These are phyloP conservation scores for Alloplasta piceator DNA, from an alignment of 2,888 invertebrate genomes.

Conservation along the genomic window DNA sequence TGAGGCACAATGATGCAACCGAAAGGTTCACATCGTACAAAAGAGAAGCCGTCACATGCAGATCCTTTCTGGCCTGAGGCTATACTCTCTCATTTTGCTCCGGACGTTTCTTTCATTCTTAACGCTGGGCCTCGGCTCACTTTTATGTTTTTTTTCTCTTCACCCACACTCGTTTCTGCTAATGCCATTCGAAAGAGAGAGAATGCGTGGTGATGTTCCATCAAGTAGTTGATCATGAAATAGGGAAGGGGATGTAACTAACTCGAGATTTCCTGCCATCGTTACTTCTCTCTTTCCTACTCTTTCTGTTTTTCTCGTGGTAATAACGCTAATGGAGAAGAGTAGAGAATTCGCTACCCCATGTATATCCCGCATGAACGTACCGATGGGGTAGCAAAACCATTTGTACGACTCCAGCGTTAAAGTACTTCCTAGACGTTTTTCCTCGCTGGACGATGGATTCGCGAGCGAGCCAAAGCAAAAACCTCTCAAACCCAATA, in stretches of 20 bases:
- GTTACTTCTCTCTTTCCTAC: constrained; percentile 15
- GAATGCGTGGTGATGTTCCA: constrained; percentile 15
- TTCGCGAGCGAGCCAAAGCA: background rate
- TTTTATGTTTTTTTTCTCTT: background rate
- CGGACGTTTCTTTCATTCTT: constrained; percentile 49
- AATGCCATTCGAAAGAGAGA: constrained; percentile 27
- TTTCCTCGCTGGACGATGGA: background rate
- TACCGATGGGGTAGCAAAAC: background rate
- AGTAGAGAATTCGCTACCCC: constrained; percentile 19
- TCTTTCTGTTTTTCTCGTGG: background rate
- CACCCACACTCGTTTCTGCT: constrained; percentile 8
- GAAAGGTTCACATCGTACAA: constrained; percentile 51
- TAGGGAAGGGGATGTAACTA: constrained; percentile 12
- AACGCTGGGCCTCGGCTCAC: constrained; percentile 3
- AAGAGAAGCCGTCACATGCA: constrained; percentile 63
- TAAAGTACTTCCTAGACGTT: constrained; percentile 14
- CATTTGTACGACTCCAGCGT: background rate
- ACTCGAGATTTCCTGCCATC: constrained; percentile 23
- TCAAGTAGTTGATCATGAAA: constrained; percentile 27
- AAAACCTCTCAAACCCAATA: background rate
- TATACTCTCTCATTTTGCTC: constrained; percentile 32
- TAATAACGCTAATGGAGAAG: constrained; percentile 54
- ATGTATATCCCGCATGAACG: background rate
- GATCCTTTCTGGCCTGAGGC: constrained; percentile 57
- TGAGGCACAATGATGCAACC: constrained; percentile 59